Evolutionary conservation across 1,140 invertebrate species (phyloP).

Genomic region (Ooceraea biroi): DNA sequence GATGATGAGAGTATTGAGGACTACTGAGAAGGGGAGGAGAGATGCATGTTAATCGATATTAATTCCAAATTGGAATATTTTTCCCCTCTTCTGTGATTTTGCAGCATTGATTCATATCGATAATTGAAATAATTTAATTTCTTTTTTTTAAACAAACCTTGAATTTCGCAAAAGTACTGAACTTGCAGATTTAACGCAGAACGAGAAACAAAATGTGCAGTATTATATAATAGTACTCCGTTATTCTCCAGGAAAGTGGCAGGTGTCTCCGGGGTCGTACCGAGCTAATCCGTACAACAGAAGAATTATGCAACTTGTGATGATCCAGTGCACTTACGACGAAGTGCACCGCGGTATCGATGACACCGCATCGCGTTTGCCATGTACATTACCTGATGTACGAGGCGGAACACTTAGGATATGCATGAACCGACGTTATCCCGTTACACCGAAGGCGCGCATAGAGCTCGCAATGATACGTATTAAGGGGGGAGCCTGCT

Average conservation of each 20-base stretch:
- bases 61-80: too few relatives aligned
- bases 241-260: not conserved
- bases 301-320: constrained; percentile 68
- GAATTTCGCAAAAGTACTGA: too few relatives aligned
- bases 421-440: constrained; percentile 60
- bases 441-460: not conserved
- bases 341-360: constrained; percentile 58
- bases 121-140: too few relatives aligned
- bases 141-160: too few relatives aligned
- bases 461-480: too few relatives aligned
- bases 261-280: constrained; percentile 20
- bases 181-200: not conserved
- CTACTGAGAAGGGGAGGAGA: too few relatives aligned
- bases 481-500: too few relatives aligned
- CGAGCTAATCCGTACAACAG: not conserved
- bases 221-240: not conserved
- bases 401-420: constrained; percentile 56
- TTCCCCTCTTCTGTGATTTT: too few relatives aligned
- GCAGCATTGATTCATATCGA: too few relatives aligned
- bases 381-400: constrained; percentile 32
- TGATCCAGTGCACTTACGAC: constrained; percentile 67
- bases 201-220: not conserved
- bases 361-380: constrained; percentile 48
- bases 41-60: too few relatives aligned
- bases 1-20: too few relatives aligned